Conservation (phyloP, 2,888 invertebrate species). For the Dendrolimus houi region DNA sequence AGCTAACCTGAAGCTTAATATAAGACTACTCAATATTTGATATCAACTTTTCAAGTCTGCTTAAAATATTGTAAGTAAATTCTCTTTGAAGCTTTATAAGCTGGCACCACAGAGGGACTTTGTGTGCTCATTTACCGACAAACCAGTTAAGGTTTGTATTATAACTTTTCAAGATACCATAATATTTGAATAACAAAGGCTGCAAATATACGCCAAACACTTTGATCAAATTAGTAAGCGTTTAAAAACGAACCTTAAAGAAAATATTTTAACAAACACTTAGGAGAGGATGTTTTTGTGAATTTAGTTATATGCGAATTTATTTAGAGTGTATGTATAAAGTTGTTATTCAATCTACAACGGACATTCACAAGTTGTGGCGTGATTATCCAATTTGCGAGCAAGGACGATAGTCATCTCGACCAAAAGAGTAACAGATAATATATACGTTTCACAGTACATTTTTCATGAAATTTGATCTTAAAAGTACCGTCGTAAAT, state of each 20-base stretch:
- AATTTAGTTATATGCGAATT: conserved; percentile 28
- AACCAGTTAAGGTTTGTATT: not conserved
- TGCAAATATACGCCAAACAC: not conserved
- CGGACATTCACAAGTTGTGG: conserved; percentile 36
- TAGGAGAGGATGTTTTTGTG: conserved; percentile 23
- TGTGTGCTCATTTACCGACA: not conserved
- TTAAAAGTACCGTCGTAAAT: no score
- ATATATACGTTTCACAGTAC: conserved; percentile 26
- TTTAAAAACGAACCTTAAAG: no score
- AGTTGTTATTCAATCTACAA: conserved; percentile 57
- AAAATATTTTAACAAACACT: not conserved
- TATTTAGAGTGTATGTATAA: conserved; percentile 46
- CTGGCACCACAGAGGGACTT: not conserved
- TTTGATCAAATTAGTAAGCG: not conserved
- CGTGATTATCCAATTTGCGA: conserved; percentile 70
- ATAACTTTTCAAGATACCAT: not conserved
- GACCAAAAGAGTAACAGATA: conserved; percentile 21
- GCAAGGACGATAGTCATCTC: conserved; percentile 45
- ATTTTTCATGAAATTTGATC: no score
- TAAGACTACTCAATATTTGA: no score
- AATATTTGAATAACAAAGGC: not conserved
- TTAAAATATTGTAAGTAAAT: not conserved
- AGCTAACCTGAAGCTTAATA: no score
- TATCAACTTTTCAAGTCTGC: not conserved
- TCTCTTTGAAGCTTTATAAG: not conserved